Evolutionary conservation across 1,140 invertebrate species (phyloP), one percentile per base, ranked within the genome.

Genomic region (Orchesella cincta): DNA sequence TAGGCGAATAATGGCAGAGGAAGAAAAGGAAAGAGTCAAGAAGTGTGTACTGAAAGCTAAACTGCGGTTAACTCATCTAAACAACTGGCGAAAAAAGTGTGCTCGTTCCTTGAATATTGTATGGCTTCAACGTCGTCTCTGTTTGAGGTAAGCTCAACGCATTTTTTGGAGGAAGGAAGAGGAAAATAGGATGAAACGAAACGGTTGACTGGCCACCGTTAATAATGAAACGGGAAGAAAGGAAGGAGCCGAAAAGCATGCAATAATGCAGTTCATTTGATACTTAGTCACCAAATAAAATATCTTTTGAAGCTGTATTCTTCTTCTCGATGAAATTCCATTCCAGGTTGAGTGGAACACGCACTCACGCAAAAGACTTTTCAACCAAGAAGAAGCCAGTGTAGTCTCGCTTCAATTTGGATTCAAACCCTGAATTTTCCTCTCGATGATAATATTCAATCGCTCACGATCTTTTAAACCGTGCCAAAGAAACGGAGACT

Each of bases 211-310:
- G 62, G 31, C 28, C 62, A 67, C 2, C 1, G 31, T 67, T 67
- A 67, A 67, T 67, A 67, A 67, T 67, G 33, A 62, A 67, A 67
- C 62, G 62, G 31, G 12, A 67, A 29, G n/a, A n/a, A 67, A 29
- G 62, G 12, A 67, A 29, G 31, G 33, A 67, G 62, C 62, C n/a
- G 62, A 67, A 67, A 67, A 67, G 3, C 23, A 67, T 33, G 62
- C 2, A 67, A 46, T 46, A 46, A 46, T 46, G 39, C 39, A 46
- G 8, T 8, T 46, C 39, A 46, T 46, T 8, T 46, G 39, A 46
- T 12, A 46, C 39, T 46, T 20, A 46, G 8, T 46, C 39, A 46
- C 8, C 39, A 46, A 46, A 20, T 46, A 46, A 46, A 46, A 46
- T n/a, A n/a, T n/a, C n/a, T n/a, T n/a, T n/a, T n/a, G n/a, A n/a